These are phyloP conservation scores for Microctonus aethiopoides DNA, from an alignment of 2,888 invertebrate species.

Conservation along the genomic window DNA sequence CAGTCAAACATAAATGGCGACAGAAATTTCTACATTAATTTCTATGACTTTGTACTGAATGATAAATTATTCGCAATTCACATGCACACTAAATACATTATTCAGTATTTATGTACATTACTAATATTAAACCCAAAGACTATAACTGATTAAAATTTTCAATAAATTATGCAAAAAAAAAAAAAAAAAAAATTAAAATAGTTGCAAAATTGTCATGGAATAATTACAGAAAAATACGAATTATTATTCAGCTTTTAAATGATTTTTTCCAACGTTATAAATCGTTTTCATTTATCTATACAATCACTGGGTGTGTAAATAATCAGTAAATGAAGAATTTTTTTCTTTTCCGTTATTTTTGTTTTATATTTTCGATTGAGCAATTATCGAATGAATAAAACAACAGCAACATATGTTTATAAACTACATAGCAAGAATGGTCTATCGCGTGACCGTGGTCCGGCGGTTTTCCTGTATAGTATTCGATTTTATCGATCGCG, in stretches of 20 bases:
- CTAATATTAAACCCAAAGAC: neutral
- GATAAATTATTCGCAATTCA: neutral
- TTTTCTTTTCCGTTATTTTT: neutral
- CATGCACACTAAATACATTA: neutral
- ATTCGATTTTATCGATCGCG: constrained; percentile 1
- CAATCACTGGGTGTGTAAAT: neutral
- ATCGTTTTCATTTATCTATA: neutral
- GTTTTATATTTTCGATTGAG: neutral
- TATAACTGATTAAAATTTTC: neutral
- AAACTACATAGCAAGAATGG: neutral
- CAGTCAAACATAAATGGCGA: neutral
- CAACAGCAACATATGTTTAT: neutral
- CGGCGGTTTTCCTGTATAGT: neutral
- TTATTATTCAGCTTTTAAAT: neutral
- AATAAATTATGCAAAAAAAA: neutral
- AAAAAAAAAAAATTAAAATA: neutral
- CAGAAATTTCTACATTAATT: neutral
- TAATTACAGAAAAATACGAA: too few species aligned
- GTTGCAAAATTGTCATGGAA: neutral
- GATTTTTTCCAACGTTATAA: neutral
- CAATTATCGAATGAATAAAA: neutral
- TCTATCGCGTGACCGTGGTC: constrained; percentile 2
- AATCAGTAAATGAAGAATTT: neutral
- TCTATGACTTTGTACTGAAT: neutral
- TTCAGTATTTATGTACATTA: neutral